These are phyloP conservation scores for Diploscapter pachys DNA, from an alignment of 1,140 invertebrate genomes.

Conservation along the genomic window DNA sequence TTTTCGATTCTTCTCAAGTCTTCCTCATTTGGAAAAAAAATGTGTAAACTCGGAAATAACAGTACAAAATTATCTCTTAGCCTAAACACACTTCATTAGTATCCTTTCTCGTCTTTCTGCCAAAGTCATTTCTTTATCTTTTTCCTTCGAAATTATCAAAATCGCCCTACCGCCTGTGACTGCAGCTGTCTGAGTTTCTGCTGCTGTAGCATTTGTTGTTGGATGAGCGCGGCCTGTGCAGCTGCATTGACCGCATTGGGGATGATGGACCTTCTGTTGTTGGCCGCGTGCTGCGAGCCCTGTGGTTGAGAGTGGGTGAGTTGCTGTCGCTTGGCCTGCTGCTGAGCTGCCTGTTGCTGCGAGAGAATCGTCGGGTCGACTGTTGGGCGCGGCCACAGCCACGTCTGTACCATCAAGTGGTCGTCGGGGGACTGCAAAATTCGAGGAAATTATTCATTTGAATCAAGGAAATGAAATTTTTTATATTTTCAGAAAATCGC, in stretches of 20 bases:
- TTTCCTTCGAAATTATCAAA: no score
- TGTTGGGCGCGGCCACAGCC: constrained; percentile 39
- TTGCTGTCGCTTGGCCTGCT: constrained; percentile 34
- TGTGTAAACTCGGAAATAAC: no score
- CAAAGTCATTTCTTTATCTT: no score
- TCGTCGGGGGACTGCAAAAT: constrained; percentile 27
- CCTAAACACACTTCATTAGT: no score
- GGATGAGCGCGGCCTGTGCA: constrained; percentile 6
- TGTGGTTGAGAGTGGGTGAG: constrained; percentile 12
- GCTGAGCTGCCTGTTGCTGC: constrained; percentile 37
- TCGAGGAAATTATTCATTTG: background rate
- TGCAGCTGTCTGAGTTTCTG: constrained; percentile 18
- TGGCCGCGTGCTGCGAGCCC: constrained; percentile 6
- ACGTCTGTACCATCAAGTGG: constrained; percentile 26
- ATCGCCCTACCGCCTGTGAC: no score
- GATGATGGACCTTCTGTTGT: no score
- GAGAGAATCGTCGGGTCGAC: constrained; percentile 34
- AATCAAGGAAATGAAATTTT: background rate
- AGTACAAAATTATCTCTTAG: no score
- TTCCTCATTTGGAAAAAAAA: no score
- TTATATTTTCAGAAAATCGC: no score
- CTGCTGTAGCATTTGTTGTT: constrained; percentile 20
- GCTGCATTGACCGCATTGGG: background rate
- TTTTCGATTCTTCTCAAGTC: no score
- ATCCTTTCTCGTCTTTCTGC: no score